Base-by-base conservation (phyloP, 2,113 vertebrate genomes). In the Sterrhoptilus dennistouni region DNA sequence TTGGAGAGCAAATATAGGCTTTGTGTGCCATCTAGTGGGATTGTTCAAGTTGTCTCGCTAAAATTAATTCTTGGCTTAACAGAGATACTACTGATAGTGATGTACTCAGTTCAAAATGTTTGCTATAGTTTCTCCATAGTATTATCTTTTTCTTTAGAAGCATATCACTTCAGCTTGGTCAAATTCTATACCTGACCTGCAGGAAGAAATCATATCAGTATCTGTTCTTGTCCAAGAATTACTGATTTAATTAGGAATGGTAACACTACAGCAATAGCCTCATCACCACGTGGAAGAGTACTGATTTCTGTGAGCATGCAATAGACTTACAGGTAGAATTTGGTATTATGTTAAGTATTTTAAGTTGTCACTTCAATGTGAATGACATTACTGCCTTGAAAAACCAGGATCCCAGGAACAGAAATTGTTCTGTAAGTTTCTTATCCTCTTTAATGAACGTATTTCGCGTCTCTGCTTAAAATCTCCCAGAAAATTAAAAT, bases 11-110 rank as follows among this genome's bases (percentile, higher is more conserved):
- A 83, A 75, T 57, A 18, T 81, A 78, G 97, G 49, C 81, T 96
- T 29, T 1, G 71, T 60, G 28, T 95, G 97, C 98, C 98, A 98
- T 96, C 98, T 98, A 98, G 97, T 98, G 98, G 98, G 38, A 54
- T 3, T n/a, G 19, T 8, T 59, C 14, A 24, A 57, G 24, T 42
- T 77, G 18, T 13, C 49, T 49, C 50, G 29, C 94, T 38, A 33
- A 91, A 87, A 42, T 44, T 20, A 44, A 38, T 59, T 24, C 27
- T 61, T 33, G 16, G 42, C 61, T 44, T 80, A 47, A 20, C 35
- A 2, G 5, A 56, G 54, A 8, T 7, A 2, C n/a, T 7, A 2
- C n/a, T 49, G 66, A 27, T 38, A 33, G 11, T 7, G 27, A 18
- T 63, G 68, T 24, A 2, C 49, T 70, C 21, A 25, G 20, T 72